Evolutionary conservation across 2,888 invertebrate genomes (phyloP).

Genomic region (Tipula vernalis): DNA sequence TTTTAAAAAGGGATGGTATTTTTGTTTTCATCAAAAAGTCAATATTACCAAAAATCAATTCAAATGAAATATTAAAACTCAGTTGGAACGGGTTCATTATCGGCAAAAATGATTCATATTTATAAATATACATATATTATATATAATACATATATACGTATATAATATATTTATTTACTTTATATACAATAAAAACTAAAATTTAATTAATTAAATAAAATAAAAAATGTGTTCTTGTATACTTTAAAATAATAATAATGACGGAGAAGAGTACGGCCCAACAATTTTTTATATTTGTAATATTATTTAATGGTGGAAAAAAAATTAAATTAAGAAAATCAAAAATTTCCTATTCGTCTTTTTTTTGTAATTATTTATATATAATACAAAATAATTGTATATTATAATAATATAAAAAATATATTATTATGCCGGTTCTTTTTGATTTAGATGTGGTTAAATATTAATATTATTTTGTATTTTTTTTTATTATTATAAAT

Average conservation of each 20-base stretch:
- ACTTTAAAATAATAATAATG: background rate
- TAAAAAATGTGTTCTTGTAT: background rate
- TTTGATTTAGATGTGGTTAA: background rate
- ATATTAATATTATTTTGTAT: background rate
- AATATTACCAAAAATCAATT: background rate
- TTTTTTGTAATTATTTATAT: background rate
- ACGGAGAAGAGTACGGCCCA: background rate
- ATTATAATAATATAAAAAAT: background rate
- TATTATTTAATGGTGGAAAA: background rate
- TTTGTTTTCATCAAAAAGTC: background rate
- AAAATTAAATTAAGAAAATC: background rate
- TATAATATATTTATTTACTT: background rate
- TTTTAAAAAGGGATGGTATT: background rate
- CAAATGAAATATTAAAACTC: background rate
- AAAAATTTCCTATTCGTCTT: background rate
- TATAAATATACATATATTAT: background rate
- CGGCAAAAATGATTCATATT: background rate
- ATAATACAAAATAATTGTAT: background rate
- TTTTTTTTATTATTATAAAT: background rate
- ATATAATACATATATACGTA: background rate
- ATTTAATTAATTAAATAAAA: background rate
- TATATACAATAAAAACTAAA: background rate
- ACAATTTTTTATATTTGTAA: background rate
- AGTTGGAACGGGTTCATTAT: background rate
- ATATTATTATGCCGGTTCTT: slow-evolving; percentile 4